Evolutionary conservation across 2,888 invertebrate genomes (phyloP), one percentile per base, ranked within the genome.

Genomic region (Gibbula magus): DNA sequence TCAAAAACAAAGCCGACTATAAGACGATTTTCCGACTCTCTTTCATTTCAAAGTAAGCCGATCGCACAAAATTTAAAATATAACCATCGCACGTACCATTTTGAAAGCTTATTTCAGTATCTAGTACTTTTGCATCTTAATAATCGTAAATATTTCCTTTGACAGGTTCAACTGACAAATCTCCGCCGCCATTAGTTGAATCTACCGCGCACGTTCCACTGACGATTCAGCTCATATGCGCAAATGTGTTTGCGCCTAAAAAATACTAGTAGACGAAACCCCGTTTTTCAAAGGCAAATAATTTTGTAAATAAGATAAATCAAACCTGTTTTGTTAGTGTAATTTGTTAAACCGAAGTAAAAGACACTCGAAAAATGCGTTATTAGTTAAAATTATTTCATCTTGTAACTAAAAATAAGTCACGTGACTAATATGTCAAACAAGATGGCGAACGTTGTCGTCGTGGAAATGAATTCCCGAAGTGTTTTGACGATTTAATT

Each of bases 371-470:
- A 45, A 8, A 45, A 10, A 45, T 29, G 3, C 25, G 13, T 29
- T 61, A 56, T 61, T 61, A 16, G 18, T 4, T 25, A 29, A 29
- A 22, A 25, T 8, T 7, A 18, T 16, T 61, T 61, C 1, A 61
- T 61, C 16, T 61, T 22, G 22, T 2, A 4, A 29, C 16, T 16
- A 18, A 2, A 16, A 29, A 13, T 61, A 29, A 25, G n/a, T 61
- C 61, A 61, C 61, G 61, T 61, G 61, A 61, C 29, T 25, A 16
- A 29, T n/a, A n/a, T 61, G 18, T 25, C 22, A 25, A 25, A 75
- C 79, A 79, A 79, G 54, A 79, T 79, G 79, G 79, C 79, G 22
- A 53, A 75, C 54, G 39, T 56, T 56, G 29, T 73, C 70, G 25
- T 75, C 45, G 52, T 52, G 75, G 53, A 52, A 39, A 53, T 53